Evolutionary conservation across 2,888 invertebrate genomes (phyloP).

Genomic region (Drosophila longiperda): DNA sequence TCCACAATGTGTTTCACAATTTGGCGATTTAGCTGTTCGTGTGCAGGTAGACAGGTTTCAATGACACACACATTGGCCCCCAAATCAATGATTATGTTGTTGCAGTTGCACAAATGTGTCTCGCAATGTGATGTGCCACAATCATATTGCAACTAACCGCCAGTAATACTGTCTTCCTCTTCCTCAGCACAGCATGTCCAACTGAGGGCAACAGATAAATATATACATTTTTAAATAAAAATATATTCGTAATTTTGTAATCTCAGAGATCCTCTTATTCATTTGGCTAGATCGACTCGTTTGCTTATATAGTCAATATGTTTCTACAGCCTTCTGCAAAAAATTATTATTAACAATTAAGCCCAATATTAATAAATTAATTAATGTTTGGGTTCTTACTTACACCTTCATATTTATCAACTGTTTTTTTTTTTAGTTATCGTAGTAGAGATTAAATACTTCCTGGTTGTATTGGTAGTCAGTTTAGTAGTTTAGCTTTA

Average conservation of each 20-base stretch:
- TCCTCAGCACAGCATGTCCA: background rate
- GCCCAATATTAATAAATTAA: no score
- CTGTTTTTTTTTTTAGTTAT: no score
- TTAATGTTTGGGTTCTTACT: no score
- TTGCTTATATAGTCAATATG: background rate
- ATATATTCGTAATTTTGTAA: no score
- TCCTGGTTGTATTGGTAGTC: background rate
- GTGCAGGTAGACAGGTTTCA: background rate
- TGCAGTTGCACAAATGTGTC: slow-evolving; percentile 6
- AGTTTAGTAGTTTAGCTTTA: background rate
- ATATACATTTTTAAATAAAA: background rate
- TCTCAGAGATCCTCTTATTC: no score
- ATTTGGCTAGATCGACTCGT: background rate
- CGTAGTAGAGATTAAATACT: background rate
- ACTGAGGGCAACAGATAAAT: background rate
- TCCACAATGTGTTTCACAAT: slow-evolving; percentile 30
- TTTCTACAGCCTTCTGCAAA: no score
- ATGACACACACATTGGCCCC: slow-evolving; percentile 14
- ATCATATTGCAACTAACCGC: slow-evolving; percentile 4
- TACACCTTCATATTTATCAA: no score
- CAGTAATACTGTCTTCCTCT: background rate
- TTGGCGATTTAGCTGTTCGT: slow-evolving; percentile 12
- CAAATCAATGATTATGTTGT: slow-evolving; percentile 22
- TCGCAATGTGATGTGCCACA: slow-evolving; percentile 17
- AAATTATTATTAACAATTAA: no score